Conservation (phyloP, 2,888 invertebrate genomes). For the Slavum lentiscoides region DNA sequence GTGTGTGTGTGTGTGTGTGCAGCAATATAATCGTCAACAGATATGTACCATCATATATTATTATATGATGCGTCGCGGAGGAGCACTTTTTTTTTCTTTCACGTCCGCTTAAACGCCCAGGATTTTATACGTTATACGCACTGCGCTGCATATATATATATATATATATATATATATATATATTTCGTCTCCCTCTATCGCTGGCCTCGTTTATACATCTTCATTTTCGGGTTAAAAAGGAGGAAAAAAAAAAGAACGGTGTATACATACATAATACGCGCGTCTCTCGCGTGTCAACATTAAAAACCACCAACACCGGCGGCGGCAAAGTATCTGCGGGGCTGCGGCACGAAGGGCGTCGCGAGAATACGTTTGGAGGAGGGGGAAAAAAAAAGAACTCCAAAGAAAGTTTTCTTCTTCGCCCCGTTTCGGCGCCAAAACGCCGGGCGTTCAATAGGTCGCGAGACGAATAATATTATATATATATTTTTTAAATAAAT, state of each 20-base stretch:
- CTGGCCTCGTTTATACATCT: constrained; percentile 19
- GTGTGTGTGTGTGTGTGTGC: constrained; percentile 25
- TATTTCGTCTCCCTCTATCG: background rate
- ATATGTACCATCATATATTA: background rate
- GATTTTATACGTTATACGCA: background rate
- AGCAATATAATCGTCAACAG: constrained; percentile 37
- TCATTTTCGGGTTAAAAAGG: background rate
- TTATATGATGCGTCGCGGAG: too few species aligned
- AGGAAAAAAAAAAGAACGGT: background rate
- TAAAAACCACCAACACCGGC: background rate
- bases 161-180: too few species aligned
- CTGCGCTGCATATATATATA: too few species aligned
- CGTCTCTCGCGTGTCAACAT: constrained; percentile 25
- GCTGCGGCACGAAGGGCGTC: background rate
- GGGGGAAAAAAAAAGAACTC: constrained; percentile 23
- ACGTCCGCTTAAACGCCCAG: background rate
- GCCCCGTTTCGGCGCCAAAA: background rate
- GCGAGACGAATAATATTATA: background rate
- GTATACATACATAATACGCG: background rate
- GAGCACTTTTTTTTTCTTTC: constrained; percentile 15
- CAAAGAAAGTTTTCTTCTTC: constrained; percentile 35
- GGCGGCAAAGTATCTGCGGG: background rate
- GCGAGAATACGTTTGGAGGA: too few species aligned
- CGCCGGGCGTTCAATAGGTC: constrained; percentile 19
- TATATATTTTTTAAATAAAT: constrained; percentile 28